These are phyloP conservation scores for Hylomyscus alleni DNA, from an alignment of 2,797 vertebrate genomes.

Conservation along the genomic window DNA sequence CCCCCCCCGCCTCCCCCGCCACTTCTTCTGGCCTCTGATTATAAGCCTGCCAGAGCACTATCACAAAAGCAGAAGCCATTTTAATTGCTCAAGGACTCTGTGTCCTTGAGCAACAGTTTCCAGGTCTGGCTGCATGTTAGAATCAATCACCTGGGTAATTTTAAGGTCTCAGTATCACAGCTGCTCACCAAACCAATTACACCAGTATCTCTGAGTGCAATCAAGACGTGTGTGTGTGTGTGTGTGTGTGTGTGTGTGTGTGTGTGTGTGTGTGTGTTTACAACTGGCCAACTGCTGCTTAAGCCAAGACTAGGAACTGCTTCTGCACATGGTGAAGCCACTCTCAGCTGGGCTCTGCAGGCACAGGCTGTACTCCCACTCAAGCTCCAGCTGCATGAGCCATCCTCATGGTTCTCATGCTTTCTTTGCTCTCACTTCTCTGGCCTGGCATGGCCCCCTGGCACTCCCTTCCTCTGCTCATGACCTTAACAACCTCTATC, in stretches of 20 bases:
- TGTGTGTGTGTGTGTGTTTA: not conserved
- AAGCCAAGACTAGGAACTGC: not conserved
- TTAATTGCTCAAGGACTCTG: conserved; percentile 7
- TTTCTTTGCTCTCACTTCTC: not conserved
- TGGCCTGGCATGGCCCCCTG: not conserved
- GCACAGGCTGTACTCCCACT: not conserved
- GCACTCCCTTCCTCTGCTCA: not conserved
- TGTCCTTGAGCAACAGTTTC: not conserved
- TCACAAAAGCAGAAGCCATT: not conserved
- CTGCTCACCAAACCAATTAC: conserved; percentile 16
- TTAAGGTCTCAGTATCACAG: not conserved
- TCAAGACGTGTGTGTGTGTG: not conserved
- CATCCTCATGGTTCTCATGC: not conserved
- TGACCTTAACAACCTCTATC: conserved; percentile 1
- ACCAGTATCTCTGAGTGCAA: not conserved
- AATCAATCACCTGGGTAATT: not conserved
- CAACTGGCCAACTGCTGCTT: not conserved
- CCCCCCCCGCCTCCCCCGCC: too few relatives aligned
- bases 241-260: not conserved
- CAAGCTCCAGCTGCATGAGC: not conserved
- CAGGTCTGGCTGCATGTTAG: not conserved
- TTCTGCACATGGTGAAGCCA: too few relatives aligned
- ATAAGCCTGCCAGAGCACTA: not conserved
- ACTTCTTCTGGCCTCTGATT: not conserved
- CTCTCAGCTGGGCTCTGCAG: not conserved